phyloP scores from a whole-genome alignment of 2,797 vertebrate species.

The Arremon brunneinucha region DNA sequence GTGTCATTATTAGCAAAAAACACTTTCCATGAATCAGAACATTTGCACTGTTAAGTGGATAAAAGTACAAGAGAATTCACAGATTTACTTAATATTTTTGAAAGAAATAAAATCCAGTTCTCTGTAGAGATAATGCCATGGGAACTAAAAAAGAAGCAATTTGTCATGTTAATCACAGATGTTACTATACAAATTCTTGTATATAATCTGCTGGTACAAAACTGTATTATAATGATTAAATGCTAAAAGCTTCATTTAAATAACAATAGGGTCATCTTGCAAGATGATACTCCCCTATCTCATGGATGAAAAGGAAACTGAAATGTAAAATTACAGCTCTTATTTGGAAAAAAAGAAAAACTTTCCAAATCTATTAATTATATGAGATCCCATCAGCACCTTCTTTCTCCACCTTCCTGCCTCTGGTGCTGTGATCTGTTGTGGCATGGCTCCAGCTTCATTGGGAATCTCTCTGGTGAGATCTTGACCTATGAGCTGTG shows the following conservation, averaged over 20 bases:
- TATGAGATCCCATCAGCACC: background rate
- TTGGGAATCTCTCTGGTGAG: background rate
- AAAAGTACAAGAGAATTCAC: constrained; percentile 27
- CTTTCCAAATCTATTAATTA: background rate
- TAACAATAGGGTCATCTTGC: background rate
- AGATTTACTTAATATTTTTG: constrained; percentile 31
- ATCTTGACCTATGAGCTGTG: background rate
- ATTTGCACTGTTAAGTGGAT: constrained; percentile 22
- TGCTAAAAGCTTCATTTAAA: constrained; percentile 2
- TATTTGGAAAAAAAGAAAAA: background rate
- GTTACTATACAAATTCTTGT: background rate
- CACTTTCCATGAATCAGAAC: constrained; percentile 26
- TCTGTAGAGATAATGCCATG: constrained; percentile 25
- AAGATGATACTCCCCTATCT: background rate
- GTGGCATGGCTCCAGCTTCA: background rate
- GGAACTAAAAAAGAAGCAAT: constrained; percentile 31
- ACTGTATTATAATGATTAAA: constrained; percentile 8
- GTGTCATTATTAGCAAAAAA: constrained; percentile 37
- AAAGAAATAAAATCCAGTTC: constrained; percentile 14
- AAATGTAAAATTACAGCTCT: background rate
- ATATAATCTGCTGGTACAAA: background rate
- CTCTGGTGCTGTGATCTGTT: background rate
- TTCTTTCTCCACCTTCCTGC: background rate
- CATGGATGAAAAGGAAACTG: background rate
- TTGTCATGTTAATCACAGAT: constrained; percentile 38